Evolutionary conservation across 2,113 vertebrate species (phyloP), one percentile per base, ranked within the genome.

Genomic region (Arenaria interpres): DNA sequence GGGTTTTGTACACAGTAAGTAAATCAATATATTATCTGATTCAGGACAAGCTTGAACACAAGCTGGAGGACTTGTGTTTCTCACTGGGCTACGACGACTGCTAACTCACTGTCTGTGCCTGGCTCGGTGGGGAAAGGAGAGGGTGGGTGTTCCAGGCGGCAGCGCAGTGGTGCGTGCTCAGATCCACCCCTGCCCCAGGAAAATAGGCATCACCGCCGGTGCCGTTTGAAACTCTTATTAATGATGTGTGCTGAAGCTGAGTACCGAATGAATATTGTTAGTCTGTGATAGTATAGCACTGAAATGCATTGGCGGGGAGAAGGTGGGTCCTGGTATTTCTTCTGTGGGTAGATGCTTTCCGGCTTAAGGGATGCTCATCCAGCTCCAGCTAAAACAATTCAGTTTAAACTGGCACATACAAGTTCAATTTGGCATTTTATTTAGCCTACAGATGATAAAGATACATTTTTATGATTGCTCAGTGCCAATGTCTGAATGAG

Each of bases 151-250:
- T 81, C 15, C 15, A 10, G 37, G 0, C 1, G 1, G 21, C 64
- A 62, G 10, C 2, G 24, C 13, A 28, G 14, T 9, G 23, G 7
- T 50, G 9, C 0, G 0, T 41, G 32, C 51, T 63, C n/a, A 33
- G 41, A 59, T 59, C 11, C 7, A 2, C 17, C 5, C 33, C 33
- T n/a, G 21, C 9, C 32, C 28, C 22, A 39, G 32, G 33, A 66
- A 81, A 56, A 25, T 6, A 22, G 51, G 14, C 35, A 48, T 78
- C 54, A 20, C 32, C 6, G 10, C 69, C 45, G n/a, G 46, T 1
- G 1, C 23, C 1, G 0, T 51, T 59, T 33, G 43, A 37, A 75
- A 32, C n/a, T 69, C 35, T 41, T 13, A 9, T 3, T 43, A 33
- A 27, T 24, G 18, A 8, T 35, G 12, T 46, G 30, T 19, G 7